Base-by-base conservation (phyloP, 2,797 vertebrate species). In the Hydrocynus forskahlii region DNA sequence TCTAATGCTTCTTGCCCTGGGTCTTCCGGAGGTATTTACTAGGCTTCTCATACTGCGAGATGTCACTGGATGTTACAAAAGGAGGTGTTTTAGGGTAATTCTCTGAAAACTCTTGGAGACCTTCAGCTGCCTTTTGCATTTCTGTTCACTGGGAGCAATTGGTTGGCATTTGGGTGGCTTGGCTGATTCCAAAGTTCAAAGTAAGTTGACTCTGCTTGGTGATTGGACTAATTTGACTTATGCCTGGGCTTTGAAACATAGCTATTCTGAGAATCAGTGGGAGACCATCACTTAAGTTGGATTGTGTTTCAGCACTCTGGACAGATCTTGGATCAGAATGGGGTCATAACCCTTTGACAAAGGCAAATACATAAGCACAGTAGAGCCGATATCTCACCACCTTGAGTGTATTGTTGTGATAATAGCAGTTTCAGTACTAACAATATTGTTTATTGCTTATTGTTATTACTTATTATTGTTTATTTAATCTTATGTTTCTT, bases 251-350 rank as follows among this genome's bases (percentile, higher is more conserved):
- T 63, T 50, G 23, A 71, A 43, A 50, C 1, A 0, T 71, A 9
- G 4, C n/a, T 40, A 9, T 13, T 19, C 5, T 54, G 43, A n/a
- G 17, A 45, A 57, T 62, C 59, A 77, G 43, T 76, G n/a, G 70
- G 14, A 67, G 70, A 63, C 72, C 52, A 54, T 72, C 81, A 52
- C 75, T 77, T 55, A 12, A 38, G 70, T 68, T 71, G 60, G 21
- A 74, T 48, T 73, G 38, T 45, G 59, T 86, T 89, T 90, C 89
- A 90, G 88, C 87, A 90, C 88, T 88, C 84, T 89, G 89, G 89
- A 88, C 88, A 90, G 88, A 85, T 63, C 16, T 71, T 50, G 6
- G 50, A 40, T 25, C 75, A 52, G 78, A 60, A 62, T 74, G 68
- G 62, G 50, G 82, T 80, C 71, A 38, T 72, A 81, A 82, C 78